These are phyloP conservation scores for Rosalia funebris DNA, from an alignment of 2,888 invertebrate species.

Conservation along the genomic window DNA sequence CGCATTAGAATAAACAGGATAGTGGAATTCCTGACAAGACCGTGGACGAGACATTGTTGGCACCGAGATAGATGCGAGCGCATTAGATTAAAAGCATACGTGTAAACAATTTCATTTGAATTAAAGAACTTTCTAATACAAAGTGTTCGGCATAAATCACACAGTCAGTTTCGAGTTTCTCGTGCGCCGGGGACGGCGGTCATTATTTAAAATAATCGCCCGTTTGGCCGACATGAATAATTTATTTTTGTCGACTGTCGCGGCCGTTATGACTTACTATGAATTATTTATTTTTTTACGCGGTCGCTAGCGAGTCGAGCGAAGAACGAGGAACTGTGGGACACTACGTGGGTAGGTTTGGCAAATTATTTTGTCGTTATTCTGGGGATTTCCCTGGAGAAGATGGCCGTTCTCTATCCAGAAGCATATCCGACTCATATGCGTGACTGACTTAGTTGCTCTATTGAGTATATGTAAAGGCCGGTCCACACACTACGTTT, in stretches of 20 bases:
- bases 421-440: no score
- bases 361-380: background rate
- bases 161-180: background rate
- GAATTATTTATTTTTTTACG: background rate
- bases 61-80: background rate
- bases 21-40: background rate
- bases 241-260: background rate
- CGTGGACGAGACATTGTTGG: background rate
- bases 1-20: background rate
- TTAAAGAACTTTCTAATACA: background rate
- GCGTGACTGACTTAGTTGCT: no score
- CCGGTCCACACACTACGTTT: constrained; percentile 1
- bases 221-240: background rate
- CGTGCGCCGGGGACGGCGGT: background rate
- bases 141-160: constrained; percentile 1
- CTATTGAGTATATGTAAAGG: no score
- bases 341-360: no score
- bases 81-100: background rate
- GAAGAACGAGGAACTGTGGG: background rate
- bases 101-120: background rate
- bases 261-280: background rate
- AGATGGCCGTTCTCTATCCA: no score
- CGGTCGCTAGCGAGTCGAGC: background rate
- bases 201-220: background rate
- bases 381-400: no score